Base-by-base conservation (phyloP, 2,113 vertebrate species). In the Malurus elegans region DNA sequence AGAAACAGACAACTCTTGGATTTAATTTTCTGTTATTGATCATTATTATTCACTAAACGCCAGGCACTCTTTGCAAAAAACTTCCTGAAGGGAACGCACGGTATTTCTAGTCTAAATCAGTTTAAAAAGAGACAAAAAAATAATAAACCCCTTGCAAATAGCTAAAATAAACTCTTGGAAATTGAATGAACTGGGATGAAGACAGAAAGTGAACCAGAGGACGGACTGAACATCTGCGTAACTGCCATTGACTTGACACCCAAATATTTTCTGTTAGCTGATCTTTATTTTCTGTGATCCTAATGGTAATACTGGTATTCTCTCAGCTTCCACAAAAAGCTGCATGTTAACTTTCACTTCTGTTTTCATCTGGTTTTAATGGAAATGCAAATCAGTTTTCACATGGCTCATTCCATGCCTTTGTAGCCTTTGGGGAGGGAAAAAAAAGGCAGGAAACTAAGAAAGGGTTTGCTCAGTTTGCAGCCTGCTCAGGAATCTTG, bases 321-420 rank as follows among this genome's bases (percentile, higher is more conserved):
- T 56, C 58, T 38, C 54, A 81, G 70, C 80, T 82, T 69, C 3
- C 2, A 47, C 75, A 40, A 42, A 85, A n/a, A 91, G 36, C 45
- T 61, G 14, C 29, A 36, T 34, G n/a, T 44, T 93, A 79, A 53
- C 45, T 83, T 86, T 21, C 74, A 71, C 38, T 86, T 69, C 64
- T 58, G 50, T 32, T 90, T 86, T 76, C 47, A 67, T 90, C 73
- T 81, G 40, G n/a, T 64, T 90, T 95, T 71, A 96, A 86, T 74
- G 61, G 64, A 88, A 90, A 92, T 58, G 48, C 60, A 69, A 64
- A 80, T 51, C 45, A 48, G 47, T 8, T 92, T 96, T 88, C 66
- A 57, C 38, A 73, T 4, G 47, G 75, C 21, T 90, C 76, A 29
- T 62, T 80, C 67, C 38, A 78, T 1, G 3, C 12, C 54, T 86